These are phyloP conservation scores for Sympetrum striolatum DNA, from an alignment of 2,888 invertebrate species.

Conservation along the genomic window DNA sequence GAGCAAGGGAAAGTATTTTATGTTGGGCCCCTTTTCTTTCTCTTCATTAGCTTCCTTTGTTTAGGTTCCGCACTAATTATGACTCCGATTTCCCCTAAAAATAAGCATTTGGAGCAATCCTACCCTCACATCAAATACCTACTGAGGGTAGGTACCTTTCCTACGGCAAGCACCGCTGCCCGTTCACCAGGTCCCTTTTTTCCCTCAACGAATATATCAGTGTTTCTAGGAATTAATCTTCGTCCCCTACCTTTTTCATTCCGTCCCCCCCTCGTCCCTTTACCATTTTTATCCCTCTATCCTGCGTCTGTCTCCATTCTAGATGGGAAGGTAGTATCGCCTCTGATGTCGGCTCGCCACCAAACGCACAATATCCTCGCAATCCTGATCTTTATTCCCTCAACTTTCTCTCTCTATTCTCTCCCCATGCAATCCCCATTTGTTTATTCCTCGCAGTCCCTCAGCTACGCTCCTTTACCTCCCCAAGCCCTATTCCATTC, in stretches of 20 bases:
- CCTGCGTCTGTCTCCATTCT: neutral
- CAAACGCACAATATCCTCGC: neutral
- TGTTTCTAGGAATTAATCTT: neutral
- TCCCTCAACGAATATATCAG: neutral
- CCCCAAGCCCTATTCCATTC: neutral
- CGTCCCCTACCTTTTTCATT: neutral
- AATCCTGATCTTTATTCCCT: neutral
- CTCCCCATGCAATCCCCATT: neutral
- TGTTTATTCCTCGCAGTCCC: neutral
- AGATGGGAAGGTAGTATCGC: neutral
- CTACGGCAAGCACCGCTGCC: neutral
- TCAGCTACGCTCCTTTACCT: neutral
- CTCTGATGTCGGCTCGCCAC: neutral
- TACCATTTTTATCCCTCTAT: neutral
- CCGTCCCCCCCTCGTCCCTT: neutral
- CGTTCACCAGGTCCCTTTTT: neutral
- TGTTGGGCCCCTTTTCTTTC: neutral
- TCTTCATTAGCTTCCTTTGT: neutral
- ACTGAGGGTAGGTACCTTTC: neutral
- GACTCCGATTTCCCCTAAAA: neutral
- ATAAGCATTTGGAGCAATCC: neutral
- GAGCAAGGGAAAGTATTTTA: too few relatives aligned
- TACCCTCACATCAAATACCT: neutral
- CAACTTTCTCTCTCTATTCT: neutral
- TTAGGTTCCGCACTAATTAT: neutral